Conservation (phyloP, 2,113 vertebrate genomes). For the Pterocles burchelli region DNA sequence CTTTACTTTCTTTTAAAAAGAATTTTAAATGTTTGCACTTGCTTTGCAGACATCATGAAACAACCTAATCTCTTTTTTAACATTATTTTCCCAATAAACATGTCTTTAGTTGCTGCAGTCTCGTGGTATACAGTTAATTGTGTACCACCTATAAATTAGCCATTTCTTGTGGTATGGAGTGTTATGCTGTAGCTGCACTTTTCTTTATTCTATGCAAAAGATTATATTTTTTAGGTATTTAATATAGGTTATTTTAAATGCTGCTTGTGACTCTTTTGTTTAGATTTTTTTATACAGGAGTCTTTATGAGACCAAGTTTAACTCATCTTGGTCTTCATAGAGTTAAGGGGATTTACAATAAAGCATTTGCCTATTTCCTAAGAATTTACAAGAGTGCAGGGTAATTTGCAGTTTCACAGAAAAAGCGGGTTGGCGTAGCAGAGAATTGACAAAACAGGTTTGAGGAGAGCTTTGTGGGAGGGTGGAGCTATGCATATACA, state of each 20-base stretch:
- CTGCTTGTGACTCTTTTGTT: background rate
- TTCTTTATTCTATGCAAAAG: slow-evolving; percentile 64
- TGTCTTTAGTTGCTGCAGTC: background rate
- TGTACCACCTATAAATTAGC: background rate
- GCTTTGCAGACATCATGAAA: background rate
- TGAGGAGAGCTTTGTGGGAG: background rate
- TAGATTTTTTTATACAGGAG: background rate
- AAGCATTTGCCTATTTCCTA: background rate
- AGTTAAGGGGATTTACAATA: background rate
- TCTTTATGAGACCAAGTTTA: background rate
- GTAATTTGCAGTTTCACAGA: background rate
- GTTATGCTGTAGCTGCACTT: slow-evolving; percentile 42
- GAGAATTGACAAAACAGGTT: background rate
- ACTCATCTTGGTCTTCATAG: background rate
- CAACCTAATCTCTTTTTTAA: background rate
- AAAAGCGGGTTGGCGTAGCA: background rate
- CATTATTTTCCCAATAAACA: background rate
- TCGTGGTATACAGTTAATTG: background rate
- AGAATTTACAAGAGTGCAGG: background rate
- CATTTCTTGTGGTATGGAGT: background rate
- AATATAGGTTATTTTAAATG: slow-evolving; percentile 6
- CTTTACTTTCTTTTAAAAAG: background rate
- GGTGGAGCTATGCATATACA: background rate
- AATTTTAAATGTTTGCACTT: background rate
- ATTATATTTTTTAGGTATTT: slow-evolving; percentile 38